Conservation (phyloP, 2,797 vertebrate species). For the Gallinago nigripennis region DNA sequence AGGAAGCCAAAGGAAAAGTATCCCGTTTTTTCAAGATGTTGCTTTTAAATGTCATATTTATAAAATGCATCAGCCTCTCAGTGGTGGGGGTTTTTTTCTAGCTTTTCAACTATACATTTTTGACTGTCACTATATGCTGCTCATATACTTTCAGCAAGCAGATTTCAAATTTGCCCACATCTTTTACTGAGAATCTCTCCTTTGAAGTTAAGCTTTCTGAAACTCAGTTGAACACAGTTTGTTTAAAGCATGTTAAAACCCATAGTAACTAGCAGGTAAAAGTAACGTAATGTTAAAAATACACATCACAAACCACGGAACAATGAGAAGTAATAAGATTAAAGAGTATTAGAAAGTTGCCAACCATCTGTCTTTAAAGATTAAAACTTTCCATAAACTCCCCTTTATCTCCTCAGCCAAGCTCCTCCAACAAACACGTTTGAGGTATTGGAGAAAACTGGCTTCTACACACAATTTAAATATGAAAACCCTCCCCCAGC, state of each 20-base stretch:
- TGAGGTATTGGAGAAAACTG: neutral
- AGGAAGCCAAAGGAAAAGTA: neutral
- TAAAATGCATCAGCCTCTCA: neutral
- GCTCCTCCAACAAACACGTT: neutral
- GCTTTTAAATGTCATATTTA: neutral
- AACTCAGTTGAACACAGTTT: neutral
- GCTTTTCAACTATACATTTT: neutral
- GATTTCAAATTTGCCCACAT: neutral
- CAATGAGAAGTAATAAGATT: neutral
- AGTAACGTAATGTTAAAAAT: neutral
- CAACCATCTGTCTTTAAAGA: neutral
- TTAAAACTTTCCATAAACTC: neutral
- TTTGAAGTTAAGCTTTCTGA: neutral
- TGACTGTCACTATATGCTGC: neutral
- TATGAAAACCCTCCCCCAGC: neutral
- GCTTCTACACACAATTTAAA: neutral
- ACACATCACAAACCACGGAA: neutral
- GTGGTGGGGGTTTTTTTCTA: neutral
- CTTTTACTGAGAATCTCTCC: neutral
- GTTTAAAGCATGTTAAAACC: neutral
- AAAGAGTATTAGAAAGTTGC: neutral
- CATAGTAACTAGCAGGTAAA: neutral
- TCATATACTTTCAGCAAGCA: neutral
- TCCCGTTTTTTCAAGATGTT: neutral
- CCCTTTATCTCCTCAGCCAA: neutral